Base-by-base conservation (phyloP, 2,797 vertebrate genomes). In the Peromyscus attwateri region DNA sequence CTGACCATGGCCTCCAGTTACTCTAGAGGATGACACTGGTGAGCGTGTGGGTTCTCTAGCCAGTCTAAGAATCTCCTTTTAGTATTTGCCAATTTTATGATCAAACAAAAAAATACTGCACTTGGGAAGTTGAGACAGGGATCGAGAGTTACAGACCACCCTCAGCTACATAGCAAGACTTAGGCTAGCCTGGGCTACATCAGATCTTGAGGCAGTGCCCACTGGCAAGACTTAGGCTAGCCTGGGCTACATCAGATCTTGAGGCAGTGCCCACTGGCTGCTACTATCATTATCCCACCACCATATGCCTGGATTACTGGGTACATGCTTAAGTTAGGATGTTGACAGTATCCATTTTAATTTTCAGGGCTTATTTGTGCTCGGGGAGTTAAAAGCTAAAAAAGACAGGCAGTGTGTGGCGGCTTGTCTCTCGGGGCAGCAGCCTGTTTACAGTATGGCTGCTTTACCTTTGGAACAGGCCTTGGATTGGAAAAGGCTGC, bases 11-110 rank as follows among this genome's bases (percentile, higher is more conserved):
- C 0, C 2, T 52, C 84, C 23, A 5, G 0, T 66, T 68, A 46
- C 55, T 19, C 55, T 27, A 23, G 82, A 27, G 37, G 70, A 3
- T 91, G 73, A 23, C 73, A 87, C 21, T 6, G 3, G 2, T 79
- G 55, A 95, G 29, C 6, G 1, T 68, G 0, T 68, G 89, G 46
- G 70, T 94, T 79, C 94, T 12, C 60, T 75, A 73, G 2, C 52
- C n/a, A 55, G 19, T 37, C 40, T 85, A 23, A 21, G 40, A 14
- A 11, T 10, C 2, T 81, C 37, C 81, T 91, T 92, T 91, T 83
- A 91, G 92, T 49, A 87, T 76, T 87, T 75, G 62, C 29, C 68
- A 62, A 29, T 57, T 19, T 92, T 84, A 76, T 81, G 31, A 92
- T 7, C 70, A 87, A 79, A 84, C 83, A 87, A 79, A 29, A 31